Evolutionary conservation across 2,888 invertebrate species (phyloP), one percentile per base, ranked within the genome.

Genomic region (Invenusta paracnida): DNA sequence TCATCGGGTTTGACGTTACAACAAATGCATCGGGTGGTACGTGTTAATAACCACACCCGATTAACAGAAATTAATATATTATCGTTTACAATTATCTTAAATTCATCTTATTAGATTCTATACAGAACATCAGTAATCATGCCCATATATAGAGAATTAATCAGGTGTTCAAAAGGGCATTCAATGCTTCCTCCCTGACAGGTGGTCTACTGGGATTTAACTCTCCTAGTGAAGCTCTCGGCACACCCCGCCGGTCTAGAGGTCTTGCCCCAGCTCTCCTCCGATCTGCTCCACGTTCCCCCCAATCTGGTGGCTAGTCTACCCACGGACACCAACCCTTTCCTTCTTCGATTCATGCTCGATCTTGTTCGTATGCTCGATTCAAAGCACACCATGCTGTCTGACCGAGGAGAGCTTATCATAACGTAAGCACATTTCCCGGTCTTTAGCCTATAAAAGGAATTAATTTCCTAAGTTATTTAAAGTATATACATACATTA

Each of bases 331-430:
- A 88, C 90, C 81, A 91, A 91, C 87, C 91, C 90, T 66, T 93
- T 93, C 88, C 97, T 98, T 91, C 94, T 95, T 86, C 95, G 96
- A 91, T 97, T 98, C 91, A 94, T 98, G 88, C 93, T 95, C 81
- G 95, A 95, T 89, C 92, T 99, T 86, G 92, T 98, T 87, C 93
- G 95, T 88, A 92, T 96, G 86, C 96, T 99, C 91, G 94, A 95
- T 85, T 94, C 94, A 13, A 97, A 98, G 89, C 94, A 94, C 87
- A 93, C 94, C 86, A 93, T 98, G 86, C 92, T 98, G 86, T 96
- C 97, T 90, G 96, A 96, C 89, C 93, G 96, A 89, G 98, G 98
- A 0, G 94, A 96, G 31, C 96, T 98, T 89, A 98, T 99, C 87
- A 96, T 99, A 88, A 94, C 97, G 96, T 95, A 91, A 89, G 87